phyloP scores from a whole-genome alignment of 2,888 invertebrate species.

The Drosophila kanekoi region DNA sequence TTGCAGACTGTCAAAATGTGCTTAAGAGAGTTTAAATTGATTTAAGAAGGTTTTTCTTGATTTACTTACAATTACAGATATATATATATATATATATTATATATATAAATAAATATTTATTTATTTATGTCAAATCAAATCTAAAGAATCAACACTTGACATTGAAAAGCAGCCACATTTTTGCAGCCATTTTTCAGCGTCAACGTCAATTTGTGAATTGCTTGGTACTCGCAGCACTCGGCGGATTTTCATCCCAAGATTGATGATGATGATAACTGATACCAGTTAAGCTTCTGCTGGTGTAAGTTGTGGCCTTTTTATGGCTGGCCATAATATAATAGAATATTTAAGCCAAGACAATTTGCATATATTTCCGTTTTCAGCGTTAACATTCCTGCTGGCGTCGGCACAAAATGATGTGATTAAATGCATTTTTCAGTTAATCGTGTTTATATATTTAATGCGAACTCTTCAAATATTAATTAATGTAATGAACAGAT shows the following conservation, averaged over 20 bases:
- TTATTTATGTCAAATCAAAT: conserved; percentile 1
- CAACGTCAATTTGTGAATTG: conserved; percentile 12
- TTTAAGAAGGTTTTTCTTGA: no score
- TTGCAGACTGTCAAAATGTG: not conserved
- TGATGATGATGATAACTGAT: conserved; percentile 4
- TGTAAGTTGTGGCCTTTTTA: conserved; percentile 1
- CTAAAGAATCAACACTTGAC: not conserved
- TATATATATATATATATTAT: no score
- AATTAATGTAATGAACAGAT: no score
- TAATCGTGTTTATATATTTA: not conserved
- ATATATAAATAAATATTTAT: not conserved
- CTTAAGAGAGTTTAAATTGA: not conserved
- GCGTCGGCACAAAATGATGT: not conserved
- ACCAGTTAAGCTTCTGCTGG: not conserved
- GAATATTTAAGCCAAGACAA: not conserved
- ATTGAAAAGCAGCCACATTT: not conserved
- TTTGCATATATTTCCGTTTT: not conserved
- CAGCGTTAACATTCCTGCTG: not conserved
- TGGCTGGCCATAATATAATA: not conserved
- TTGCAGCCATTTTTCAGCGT: not conserved
- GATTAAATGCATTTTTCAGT: not conserved
- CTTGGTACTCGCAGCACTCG: not conserved
- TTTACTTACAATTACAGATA: no score
- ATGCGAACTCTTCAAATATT: no score
- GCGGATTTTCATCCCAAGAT: conserved; percentile 8